Evolutionary conservation across 2,797 vertebrate species (phyloP).

Genomic region (Ibycter americanus): DNA sequence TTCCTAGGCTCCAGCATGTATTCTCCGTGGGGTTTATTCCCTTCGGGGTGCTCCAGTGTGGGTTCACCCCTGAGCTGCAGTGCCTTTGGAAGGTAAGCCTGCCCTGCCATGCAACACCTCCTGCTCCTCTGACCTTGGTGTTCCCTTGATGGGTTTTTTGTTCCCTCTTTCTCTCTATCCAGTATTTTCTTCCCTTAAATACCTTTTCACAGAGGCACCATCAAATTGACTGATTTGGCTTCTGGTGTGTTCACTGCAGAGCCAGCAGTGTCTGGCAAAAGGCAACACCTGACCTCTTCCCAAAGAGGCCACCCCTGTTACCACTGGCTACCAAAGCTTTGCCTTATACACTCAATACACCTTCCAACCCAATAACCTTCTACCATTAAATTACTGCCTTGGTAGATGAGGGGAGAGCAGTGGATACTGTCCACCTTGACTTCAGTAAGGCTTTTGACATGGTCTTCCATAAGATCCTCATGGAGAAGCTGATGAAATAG

Average conservation of each 20-base stretch:
- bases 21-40: neutral
- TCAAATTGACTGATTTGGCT: neutral
- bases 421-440: too few relatives aligned
- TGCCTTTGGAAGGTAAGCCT: neutral
- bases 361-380: neutral
- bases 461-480: neutral
- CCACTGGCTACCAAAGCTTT: neutral
- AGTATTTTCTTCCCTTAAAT: neutral
- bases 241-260: neutral
- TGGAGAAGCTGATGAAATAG: neutral
- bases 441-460: neutral
- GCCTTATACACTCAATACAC: neutral
- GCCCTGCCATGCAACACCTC: neutral
- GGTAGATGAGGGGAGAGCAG: neutral
- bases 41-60: too few relatives aligned
- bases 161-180: neutral
- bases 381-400: neutral
- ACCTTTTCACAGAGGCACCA: neutral
- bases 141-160: neutral
- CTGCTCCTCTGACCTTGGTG: neutral
- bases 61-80: neutral
- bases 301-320: neutral
- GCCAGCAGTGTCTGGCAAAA: neutral
- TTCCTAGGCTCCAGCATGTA: accelerated
- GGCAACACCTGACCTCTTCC: neutral